phyloP scores from a whole-genome alignment of 2,888 invertebrate species.

The Empis stercorea region DNA sequence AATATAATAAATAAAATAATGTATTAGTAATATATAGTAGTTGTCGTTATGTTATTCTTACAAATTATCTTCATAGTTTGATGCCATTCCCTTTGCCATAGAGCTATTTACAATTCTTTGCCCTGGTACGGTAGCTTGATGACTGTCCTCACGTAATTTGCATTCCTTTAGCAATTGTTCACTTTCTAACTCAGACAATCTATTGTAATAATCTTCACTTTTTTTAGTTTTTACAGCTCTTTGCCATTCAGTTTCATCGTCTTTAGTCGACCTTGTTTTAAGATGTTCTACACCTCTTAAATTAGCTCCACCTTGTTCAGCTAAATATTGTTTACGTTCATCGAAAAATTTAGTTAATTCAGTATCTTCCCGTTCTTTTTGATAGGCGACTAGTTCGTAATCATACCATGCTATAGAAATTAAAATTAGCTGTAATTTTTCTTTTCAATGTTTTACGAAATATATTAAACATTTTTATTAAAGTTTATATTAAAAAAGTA shows the following conservation, averaged over 20 bases:
- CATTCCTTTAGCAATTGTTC: constrained; percentile 74
- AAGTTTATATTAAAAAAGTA: too few relatives aligned
- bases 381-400: constrained; percentile 71
- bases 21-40: not conserved
- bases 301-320: constrained; percentile 51
- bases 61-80: constrained; percentile 71
- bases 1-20: not conserved
- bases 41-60: constrained; percentile 56
- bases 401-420: constrained; percentile 76
- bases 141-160: constrained; percentile 59
- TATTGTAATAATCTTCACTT: constrained; percentile 69
- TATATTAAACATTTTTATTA: too few relatives aligned
- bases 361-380: constrained; percentile 62
- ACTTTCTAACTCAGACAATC: constrained; percentile 69
- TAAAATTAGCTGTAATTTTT: constrained; percentile 14
- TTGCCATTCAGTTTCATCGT: constrained; percentile 76
- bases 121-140: constrained; percentile 75
- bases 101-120: constrained; percentile 64
- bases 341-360: constrained; percentile 82
- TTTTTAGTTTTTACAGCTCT: constrained; percentile 69
- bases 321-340: constrained; percentile 59
- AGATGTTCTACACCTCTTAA: constrained; percentile 43
- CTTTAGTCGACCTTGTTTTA: constrained; percentile 53
- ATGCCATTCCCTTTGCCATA: constrained; percentile 75
- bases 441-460: not conserved